Percentiles rank a stretch among this genome's conserved stretches.
These are phyloP conservation scores for Ctenosaura bakeri DNA, from an alignment of 2,797 vertebrate species.

Conservation along the genomic window DNA sequence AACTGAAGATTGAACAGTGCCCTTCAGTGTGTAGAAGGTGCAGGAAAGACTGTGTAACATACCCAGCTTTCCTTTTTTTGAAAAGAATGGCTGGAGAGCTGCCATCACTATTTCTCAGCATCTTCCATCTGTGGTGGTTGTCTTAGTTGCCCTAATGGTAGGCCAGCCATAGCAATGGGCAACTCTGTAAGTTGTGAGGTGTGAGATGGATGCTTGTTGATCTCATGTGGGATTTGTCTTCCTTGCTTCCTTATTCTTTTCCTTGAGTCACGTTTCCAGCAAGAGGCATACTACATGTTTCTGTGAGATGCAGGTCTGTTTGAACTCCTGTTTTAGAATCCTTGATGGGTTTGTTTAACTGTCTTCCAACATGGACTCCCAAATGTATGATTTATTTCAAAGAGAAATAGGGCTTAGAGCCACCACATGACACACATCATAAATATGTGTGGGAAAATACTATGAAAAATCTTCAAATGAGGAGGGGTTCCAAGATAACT, in stretches of 20 bases:
- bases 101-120: too few species aligned
- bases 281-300: not conserved
- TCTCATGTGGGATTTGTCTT: not conserved
- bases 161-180: not conserved
- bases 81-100: too few species aligned
- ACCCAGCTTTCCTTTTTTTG: too few species aligned
- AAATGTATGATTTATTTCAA: not conserved
- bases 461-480: not conserved
- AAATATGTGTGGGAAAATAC: not conserved
- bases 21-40: too few species aligned
- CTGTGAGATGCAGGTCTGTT: not conserved
- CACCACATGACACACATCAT: not conserved
- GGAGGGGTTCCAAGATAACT: not conserved
- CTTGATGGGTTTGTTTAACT: not conserved
- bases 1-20: too few species aligned
- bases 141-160: too few species aligned
- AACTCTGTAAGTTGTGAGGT: not conserved
- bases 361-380: not conserved
- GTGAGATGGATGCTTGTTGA: not conserved
- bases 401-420: not conserved
- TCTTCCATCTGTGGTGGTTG: too few species aligned
- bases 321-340: not conserved
- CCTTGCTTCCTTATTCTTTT: not conserved
- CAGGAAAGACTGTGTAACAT: too few species aligned
- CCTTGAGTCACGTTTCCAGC: not conserved